Evolutionary conservation across 2,797 vertebrate species (phyloP).

Genomic region (Aplochiton taeniatus): DNA sequence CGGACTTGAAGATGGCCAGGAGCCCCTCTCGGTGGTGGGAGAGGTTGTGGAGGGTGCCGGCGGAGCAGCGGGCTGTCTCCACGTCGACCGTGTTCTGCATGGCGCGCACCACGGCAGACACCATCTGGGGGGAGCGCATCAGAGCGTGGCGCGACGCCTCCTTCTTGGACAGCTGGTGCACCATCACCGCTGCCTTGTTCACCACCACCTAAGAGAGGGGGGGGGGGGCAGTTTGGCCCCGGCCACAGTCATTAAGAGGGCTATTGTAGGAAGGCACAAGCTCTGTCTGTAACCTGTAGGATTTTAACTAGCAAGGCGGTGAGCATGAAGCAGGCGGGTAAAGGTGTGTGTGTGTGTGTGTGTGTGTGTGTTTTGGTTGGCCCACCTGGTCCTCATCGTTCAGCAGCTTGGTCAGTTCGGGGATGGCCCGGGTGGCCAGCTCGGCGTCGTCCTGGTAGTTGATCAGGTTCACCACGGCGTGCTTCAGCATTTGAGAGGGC

Average conservation of each 20-base stretch:
- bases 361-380: neutral
- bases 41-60: constrained; percentile 96
- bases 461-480: constrained; percentile 97
- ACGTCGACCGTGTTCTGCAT: constrained; percentile 98
- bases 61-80: constrained; percentile 96
- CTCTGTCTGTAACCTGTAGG: too few relatives aligned
- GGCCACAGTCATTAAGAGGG: too few relatives aligned
- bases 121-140: constrained; percentile 99
- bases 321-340: too few relatives aligned
- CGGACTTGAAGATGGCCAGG: constrained; percentile 97
- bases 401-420: constrained; percentile 95
- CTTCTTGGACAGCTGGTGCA: constrained; percentile 98
- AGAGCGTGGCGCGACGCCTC: constrained; percentile 97
- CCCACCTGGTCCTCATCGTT: constrained; percentile 98
- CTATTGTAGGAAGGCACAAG: neutral
- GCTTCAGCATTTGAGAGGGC: constrained; percentile 98
- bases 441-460: constrained; percentile 99
- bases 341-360: neutral
- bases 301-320: too few relatives aligned
- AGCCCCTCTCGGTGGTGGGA: constrained; percentile 97
- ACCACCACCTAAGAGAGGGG: constrained; percentile 89
- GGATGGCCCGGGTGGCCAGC: constrained; percentile 95
- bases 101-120: constrained; percentile 96
- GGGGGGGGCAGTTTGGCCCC: constrained; percentile 7
- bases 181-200: constrained; percentile 98